Conservation (phyloP, 2,113 vertebrate species). For the Tachuris rubrigastra region DNA sequence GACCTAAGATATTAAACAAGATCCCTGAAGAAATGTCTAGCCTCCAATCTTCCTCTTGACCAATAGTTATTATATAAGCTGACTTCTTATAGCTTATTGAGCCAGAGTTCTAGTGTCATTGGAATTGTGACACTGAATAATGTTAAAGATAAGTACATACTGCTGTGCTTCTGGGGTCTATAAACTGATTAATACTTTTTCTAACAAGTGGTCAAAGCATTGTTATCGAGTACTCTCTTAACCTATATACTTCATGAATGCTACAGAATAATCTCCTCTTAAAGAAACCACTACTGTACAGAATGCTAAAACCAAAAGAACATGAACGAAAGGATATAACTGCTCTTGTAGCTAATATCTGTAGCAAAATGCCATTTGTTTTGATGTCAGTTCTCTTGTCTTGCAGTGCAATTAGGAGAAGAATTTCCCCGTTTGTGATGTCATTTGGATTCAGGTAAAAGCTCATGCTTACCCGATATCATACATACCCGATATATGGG, state of each 20-base stretch:
- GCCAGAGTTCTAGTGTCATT: not conserved
- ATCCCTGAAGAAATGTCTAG: not conserved
- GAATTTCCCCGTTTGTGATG: conserved; percentile 80
- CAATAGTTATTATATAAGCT: not conserved
- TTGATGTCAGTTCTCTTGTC: conserved; percentile 20
- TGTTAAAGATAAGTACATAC: not conserved
- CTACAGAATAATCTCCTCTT: not conserved
- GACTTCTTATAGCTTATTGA: not conserved
- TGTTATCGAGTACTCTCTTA: not conserved
- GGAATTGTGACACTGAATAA: not conserved
- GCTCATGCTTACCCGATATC: no score
- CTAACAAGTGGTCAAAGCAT: not conserved
- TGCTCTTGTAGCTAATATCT: not conserved
- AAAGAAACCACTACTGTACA: not conserved
- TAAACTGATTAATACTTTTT: not conserved
- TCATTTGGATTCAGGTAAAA: conserved; percentile 92
- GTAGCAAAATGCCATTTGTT: not conserved
- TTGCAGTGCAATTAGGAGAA: conserved; percentile 75
- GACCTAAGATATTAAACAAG: not conserved
- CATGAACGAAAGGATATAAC: not conserved
- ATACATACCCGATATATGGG: not conserved
- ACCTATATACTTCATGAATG: not conserved
- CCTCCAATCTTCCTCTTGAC: not conserved
- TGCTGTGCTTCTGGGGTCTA: not conserved
- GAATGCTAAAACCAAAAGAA: not conserved